Percentiles rank a stretch among this genome's conserved stretches.
Conservation (phyloP, 2,113 vertebrate genomes). For the Cephalopterus ornatus region DNA sequence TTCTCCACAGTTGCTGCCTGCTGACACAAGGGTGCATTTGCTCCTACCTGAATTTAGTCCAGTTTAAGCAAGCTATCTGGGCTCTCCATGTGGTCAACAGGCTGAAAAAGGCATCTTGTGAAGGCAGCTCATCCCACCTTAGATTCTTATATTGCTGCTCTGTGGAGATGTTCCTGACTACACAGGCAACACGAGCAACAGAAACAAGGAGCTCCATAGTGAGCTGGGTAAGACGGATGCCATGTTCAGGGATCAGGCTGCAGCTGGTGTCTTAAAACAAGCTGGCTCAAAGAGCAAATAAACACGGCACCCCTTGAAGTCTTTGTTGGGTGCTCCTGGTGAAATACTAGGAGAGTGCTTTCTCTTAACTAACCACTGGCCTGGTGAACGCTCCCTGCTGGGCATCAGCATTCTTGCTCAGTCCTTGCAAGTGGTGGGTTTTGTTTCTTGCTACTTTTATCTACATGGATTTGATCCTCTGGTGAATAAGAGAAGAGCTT, state of each 20-base stretch:
- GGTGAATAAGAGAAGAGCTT: neutral
- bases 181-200: neutral
- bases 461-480: neutral
- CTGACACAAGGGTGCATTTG: neutral
- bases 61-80: neutral
- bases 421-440: rapidly evolving
- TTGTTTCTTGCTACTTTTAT: neutral
- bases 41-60: neutral
- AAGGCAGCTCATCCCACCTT: neutral
- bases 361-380: neutral
- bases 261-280: neutral
- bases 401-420: neutral
- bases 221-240: neutral
- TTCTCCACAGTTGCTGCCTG: neutral
- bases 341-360: neutral
- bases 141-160: neutral
- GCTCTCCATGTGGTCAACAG: neutral
- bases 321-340: neutral
- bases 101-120: neutral
- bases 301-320: neutral
- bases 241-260: neutral
- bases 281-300: neutral
- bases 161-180: neutral
- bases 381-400: neutral
- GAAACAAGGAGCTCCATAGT: neutral